A percentile compares a stretch with the other conserved stretches of the same genome.
Evolutionary conservation across 2,113 vertebrate genomes (phyloP).

Genomic region (Cynocephalus volans): DNA sequence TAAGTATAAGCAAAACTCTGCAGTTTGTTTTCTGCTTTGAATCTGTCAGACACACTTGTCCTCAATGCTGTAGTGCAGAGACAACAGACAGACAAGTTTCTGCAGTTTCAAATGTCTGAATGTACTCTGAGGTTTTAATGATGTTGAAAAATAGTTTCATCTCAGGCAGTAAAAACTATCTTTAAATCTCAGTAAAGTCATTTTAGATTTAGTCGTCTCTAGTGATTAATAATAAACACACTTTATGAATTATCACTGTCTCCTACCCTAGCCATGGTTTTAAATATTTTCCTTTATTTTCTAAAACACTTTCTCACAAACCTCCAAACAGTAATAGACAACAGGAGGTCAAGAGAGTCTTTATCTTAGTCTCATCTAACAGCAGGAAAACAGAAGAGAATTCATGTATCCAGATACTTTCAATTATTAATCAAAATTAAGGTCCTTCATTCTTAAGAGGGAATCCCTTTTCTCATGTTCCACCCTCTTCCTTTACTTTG

Average conservation of each 20-base stretch:
- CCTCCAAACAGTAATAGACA: neutral
- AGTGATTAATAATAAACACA: neutral
- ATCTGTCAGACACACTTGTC: neutral
- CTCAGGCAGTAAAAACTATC: neutral
- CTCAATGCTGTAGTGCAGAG: neutral
- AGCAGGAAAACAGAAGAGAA: neutral
- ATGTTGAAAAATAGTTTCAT: neutral
- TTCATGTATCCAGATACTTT: neutral
- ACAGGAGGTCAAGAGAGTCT: neutral
- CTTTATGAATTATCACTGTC: too few relatives aligned
- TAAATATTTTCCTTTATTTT: neutral
- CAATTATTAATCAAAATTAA: neutral
- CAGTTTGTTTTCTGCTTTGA: neutral
- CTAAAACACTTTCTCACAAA: neutral
- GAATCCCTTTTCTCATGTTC: neutral
- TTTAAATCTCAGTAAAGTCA: neutral
- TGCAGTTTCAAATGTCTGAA: neutral
- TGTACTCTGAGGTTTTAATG: neutral
- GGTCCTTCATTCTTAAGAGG: neutral
- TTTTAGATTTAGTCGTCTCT: neutral
- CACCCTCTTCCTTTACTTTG: neutral
- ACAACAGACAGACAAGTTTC: too few relatives aligned
- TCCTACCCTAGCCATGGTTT: neutral
- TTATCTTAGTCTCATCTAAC: neutral
- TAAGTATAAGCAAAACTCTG: neutral